Base-by-base conservation (phyloP, 1,140 invertebrate genomes). In the Ceratosolen solmsi region DNA sequence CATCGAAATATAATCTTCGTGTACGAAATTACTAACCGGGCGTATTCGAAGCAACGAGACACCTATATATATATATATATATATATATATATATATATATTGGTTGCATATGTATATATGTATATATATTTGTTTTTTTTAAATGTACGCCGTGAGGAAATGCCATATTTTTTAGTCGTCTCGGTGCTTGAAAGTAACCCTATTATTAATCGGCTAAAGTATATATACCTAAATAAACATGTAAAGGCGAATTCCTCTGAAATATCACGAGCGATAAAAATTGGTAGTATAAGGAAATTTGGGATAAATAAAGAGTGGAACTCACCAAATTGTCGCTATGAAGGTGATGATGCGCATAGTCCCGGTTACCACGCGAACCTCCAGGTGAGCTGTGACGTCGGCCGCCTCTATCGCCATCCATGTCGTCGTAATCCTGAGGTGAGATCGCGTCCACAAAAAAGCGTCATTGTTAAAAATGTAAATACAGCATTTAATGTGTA, bases 281-380 rank as follows among this genome's bases (percentile, higher is more conserved):
- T 8, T 63, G 4, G n/a, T n/a, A 30, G 38, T 54, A 58, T 58
- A 68, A 72, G 33, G 13, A 33, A 77, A 25, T 22, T 25, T 15
- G 27, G 13, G 41, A 49, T 46, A 15, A 46, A 75, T 4, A 49
- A 27, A 41, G 41, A 13, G 11, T 13, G 17, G 13, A 46, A 87
- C 90, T 92, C 86, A 92, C 91, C 89, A 92, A 87, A 88, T 91
- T 91, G 77, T 91, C 90, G 33, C 90, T 86, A 82, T 90, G 90
- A 68, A 91, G 86, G 82, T 89, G 89, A 82, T 91, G 90, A 84
- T 91, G 90, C 7, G 83, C 83, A 85, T 91, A 92, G 81, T 91
- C 90, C 27, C 90, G 84, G 22, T 89, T 86, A 30, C 89, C 89
- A 9, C 90, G 85, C 15, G 90, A 88, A n/a, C 89, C 87, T 13